Percentiles rank a stretch among this genome's conserved stretches.
Evolutionary conservation across 2,888 invertebrate genomes (phyloP).

Genomic region (Epinotia ramella): DNA sequence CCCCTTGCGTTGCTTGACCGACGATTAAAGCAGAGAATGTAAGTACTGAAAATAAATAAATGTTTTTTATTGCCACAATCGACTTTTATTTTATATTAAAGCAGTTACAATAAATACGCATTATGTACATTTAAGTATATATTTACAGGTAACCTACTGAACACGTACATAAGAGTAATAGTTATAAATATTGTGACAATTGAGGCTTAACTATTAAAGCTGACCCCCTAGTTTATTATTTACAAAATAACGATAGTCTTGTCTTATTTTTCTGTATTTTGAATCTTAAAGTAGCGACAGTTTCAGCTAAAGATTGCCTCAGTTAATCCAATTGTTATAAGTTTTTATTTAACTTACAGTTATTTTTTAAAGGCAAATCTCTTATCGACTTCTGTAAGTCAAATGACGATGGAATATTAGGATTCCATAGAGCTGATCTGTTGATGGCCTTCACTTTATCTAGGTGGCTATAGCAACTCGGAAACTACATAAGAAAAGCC

Average conservation of each 20-base stretch:
- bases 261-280: not conserved
- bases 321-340: no score
- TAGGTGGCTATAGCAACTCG: no score
- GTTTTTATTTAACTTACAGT: no score
- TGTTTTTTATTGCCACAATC: constrained; percentile 80
- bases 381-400: no score
- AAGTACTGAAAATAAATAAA: constrained; percentile 68
- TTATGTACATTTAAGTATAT: constrained; percentile 42
- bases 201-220: constrained; percentile 70
- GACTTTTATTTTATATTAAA: constrained; percentile 73
- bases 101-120: constrained; percentile 75
- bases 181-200: constrained; percentile 51
- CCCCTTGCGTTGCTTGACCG: constrained; percentile 7
- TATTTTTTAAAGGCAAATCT: no score
- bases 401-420: no score
- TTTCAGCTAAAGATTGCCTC: no score
- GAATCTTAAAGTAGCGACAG: not conserved
- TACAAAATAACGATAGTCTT: constrained; percentile 46
- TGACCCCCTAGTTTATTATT: constrained; percentile 60
- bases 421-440: no score
- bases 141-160: constrained; percentile 69
- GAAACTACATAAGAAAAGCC: no score
- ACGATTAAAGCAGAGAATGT: constrained; percentile 11
- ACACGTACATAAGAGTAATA: constrained; percentile 58
- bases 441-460: no score